Evolutionary conservation across 1,140 invertebrate genomes (phyloP).

Genomic region (Telenomus remus): DNA sequence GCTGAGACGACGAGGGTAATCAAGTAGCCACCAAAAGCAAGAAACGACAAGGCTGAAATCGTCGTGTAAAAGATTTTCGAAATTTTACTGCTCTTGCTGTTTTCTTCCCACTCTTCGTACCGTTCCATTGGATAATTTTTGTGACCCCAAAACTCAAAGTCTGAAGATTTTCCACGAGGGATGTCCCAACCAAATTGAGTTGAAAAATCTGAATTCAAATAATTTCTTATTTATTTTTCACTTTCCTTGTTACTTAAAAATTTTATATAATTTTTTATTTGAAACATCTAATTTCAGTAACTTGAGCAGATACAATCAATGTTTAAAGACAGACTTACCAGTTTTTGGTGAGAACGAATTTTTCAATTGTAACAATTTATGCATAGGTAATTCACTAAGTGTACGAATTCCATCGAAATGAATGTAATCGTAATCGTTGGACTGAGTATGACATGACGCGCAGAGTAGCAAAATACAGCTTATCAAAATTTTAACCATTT

Average conservation of each 20-base stretch:
- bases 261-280: too few species aligned
- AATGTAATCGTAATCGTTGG: conserved; percentile 45
- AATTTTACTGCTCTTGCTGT: conserved; percentile 74
- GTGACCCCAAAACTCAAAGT: conserved; percentile 51
- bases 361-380: conserved; percentile 74
- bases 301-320: too few species aligned
- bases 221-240: conserved; percentile 12
- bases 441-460: conserved; percentile 2
- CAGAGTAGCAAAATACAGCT: conserved; percentile 22
- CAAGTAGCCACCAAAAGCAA: conserved; percentile 87
- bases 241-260: too few species aligned
- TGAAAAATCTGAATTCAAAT: not conserved
- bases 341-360: conserved; percentile 59
- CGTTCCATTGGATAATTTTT: conserved; percentile 62
- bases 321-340: conserved; percentile 55
- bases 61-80: conserved; percentile 83
- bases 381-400: conserved; percentile 76
- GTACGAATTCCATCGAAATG: conserved; percentile 71
- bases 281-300: too few species aligned
- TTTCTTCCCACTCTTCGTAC: conserved; percentile 75
- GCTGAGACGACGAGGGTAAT: conserved; percentile 83
- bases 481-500: conserved; percentile 21
- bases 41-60: conserved; percentile 83
- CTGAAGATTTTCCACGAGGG: conserved; percentile 49
- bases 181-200: conserved; percentile 9